Base-by-base conservation (phyloP, 2,113 vertebrate genomes). In the Hepsetus odoe region DNA sequence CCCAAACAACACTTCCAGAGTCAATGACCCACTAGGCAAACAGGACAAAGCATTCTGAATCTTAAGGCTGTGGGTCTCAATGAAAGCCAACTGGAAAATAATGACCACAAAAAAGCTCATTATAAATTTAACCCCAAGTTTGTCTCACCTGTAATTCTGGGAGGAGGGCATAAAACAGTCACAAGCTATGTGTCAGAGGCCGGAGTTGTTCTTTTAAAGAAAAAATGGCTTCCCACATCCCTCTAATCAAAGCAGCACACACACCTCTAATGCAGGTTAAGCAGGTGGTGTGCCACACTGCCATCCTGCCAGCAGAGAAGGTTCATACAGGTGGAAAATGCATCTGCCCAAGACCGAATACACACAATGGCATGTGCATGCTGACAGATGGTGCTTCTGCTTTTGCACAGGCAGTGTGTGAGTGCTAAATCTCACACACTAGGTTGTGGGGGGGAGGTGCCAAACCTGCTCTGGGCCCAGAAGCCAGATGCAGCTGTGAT, bases 311-410 rank as follows among this genome's bases (percentile, higher is more conserved):
- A 95, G 86, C 80, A 90, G 94, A 92, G 91, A 93, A 92, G 90
- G 92, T 92, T 92, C 94, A 94, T 71, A 90, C 92, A 98, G 95
- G 94, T 97, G 95, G 93, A n/a, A 95, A 96, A 94, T 93, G 92
- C 94, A 97, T 94, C 94, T 95, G 94, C 91, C 89, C 22, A 61
- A 64, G 80, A 33, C 62, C 62, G 61, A 22, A 66, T 2, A 74
- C 70, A 74, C 28, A 16, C 10, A 18, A 22, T 70, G 59, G 72
- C 69, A 76, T 82, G 78, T 69, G 81, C 78, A 85, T 75, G 81
- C 81, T 77, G 74, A 86, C 89, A 90, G 88, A 91, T 90, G 89
- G 87, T 82, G 85, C 87, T 83, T 79, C 82, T 78, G 67, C 84
- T 86, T 81, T 84, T 82, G 77, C 77, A 72, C 75, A 85, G 86